These are phyloP conservation scores for Hermodice carunculata DNA, from an alignment of 2,888 invertebrate genomes.

Conservation along the genomic window DNA sequence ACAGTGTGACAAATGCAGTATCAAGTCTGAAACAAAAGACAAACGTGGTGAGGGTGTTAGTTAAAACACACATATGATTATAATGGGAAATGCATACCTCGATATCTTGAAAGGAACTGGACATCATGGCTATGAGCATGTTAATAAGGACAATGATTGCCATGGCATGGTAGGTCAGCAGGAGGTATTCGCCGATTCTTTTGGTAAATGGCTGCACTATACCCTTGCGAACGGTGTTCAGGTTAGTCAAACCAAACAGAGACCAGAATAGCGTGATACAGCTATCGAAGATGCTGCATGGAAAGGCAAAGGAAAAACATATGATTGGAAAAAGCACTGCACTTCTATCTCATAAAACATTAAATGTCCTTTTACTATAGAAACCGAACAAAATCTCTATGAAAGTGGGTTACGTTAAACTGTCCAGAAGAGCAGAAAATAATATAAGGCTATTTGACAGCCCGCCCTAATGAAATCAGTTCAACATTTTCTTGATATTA, in stretches of 20 bases:
- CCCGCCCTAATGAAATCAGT: too few species aligned
- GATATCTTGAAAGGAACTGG: slow-evolving; percentile 71
- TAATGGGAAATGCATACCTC: slow-evolving; percentile 69
- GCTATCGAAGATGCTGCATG: slow-evolving; percentile 68
- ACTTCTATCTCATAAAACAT: neutral
- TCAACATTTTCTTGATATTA: too few species aligned
- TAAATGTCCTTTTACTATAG: neutral
- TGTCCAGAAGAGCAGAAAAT: too few species aligned
- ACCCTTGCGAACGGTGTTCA: slow-evolving; percentile 64
- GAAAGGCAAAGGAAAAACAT: neutral
- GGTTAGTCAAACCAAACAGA: slow-evolving; percentile 69
- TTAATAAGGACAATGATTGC: slow-evolving; percentile 72
- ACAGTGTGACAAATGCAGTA: slow-evolving; percentile 69
- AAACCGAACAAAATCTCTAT: too few species aligned
- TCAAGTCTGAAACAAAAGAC: slow-evolving; percentile 60
- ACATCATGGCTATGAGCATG: slow-evolving; percentile 73
- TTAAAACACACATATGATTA: neutral
- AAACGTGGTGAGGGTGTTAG: neutral
- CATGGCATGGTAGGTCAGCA: slow-evolving; percentile 71
- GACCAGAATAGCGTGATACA: slow-evolving; percentile 71
- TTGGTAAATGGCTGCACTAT: slow-evolving; percentile 68
- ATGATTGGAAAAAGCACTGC: neutral
- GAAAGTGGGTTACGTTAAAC: too few species aligned
- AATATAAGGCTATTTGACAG: too few species aligned
- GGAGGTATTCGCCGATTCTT: slow-evolving; percentile 68